These are phyloP conservation scores for Drosophila sordidapex DNA, from an alignment of 2,888 invertebrate species.

Conservation along the genomic window DNA sequence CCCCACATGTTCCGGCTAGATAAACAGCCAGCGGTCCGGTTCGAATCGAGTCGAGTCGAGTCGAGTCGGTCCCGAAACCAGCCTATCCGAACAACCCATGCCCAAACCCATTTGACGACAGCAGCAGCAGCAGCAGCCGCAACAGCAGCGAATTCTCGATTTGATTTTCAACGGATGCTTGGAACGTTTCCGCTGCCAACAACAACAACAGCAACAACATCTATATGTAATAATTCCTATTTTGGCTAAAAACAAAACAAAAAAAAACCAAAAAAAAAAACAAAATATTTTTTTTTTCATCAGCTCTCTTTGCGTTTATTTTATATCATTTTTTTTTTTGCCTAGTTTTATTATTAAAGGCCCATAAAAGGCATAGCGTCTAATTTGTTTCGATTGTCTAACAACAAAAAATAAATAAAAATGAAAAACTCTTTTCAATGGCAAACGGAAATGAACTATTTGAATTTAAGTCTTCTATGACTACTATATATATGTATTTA, in stretches of 20 bases:
- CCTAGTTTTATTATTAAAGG: slow-evolving; percentile 69
- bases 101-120: slow-evolving; percentile 16
- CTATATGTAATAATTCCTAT: slow-evolving; percentile 66
- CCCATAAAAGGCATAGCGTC: slow-evolving; percentile 72
- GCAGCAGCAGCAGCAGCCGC: slow-evolving; percentile 10
- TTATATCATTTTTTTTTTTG: slow-evolving; percentile 42
- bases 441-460: slow-evolving; percentile 74
- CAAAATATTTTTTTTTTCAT: slow-evolving; percentile 28
- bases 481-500: slow-evolving; percentile 3
- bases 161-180: slow-evolving; percentile 58
- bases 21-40: slow-evolving; percentile 29
- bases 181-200: slow-evolving; percentile 63
- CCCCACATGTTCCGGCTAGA: slow-evolving; percentile 57
- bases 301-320: slow-evolving; percentile 27
- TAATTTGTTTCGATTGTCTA: slow-evolving; percentile 78
- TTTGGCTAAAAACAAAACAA: slow-evolving; percentile 58
- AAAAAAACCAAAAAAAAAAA: not conserved
- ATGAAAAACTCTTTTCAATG: slow-evolving; percentile 66
- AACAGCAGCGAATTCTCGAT: slow-evolving; percentile 31
- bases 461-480: slow-evolving; percentile 29
- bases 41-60: not conserved
- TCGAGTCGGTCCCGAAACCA: slow-evolving; percentile 7
- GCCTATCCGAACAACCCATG: slow-evolving; percentile 10
- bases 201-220: slow-evolving; percentile 16
- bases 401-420: slow-evolving; percentile 60